phyloP scores from a whole-genome alignment of 2,888 invertebrate species.

The Colletes collaris region DNA sequence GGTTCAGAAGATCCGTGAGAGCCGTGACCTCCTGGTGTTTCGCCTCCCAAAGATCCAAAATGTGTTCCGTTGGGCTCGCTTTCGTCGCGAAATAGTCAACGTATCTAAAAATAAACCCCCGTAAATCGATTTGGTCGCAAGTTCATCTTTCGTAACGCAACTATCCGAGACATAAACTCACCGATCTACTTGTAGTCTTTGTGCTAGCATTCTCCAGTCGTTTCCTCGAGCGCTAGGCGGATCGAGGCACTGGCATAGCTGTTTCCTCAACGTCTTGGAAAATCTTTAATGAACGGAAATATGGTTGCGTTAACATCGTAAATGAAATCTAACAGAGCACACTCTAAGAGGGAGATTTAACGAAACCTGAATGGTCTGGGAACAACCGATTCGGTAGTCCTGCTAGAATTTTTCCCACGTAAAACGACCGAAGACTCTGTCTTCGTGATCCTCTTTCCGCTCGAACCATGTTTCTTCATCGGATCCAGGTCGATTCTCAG shows the following conservation, averaged over 20 bases:
- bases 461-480: slow-evolving; percentile 65
- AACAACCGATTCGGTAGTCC: slow-evolving; percentile 71
- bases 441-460: slow-evolving; percentile 60
- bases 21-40: slow-evolving; percentile 91
- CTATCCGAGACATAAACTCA: slow-evolving; percentile 46
- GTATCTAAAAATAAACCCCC: slow-evolving; percentile 83
- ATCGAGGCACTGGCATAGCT: slow-evolving; percentile 92
- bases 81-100: slow-evolving; percentile 98
- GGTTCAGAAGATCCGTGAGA: slow-evolving; percentile 91
- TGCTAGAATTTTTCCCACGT: slow-evolving; percentile 69
- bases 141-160: too few species aligned
- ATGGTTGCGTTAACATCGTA: neutral
- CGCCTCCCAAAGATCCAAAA: slow-evolving; percentile 96
- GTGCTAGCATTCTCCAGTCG: slow-evolving; percentile 97
- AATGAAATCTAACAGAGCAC: neutral
- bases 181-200: slow-evolving; percentile 93
- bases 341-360: neutral
- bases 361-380: slow-evolving; percentile 73
- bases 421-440: slow-evolving; percentile 66
- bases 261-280: slow-evolving; percentile 85
- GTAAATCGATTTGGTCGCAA: neutral
- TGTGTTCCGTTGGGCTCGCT: slow-evolving; percentile 96
- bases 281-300: slow-evolving; percentile 60
- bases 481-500: slow-evolving; percentile 74
- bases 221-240: slow-evolving; percentile 93